Evolutionary conservation across 2,113 vertebrate genomes (phyloP).

Genomic region (Bos javanicus): DNA sequence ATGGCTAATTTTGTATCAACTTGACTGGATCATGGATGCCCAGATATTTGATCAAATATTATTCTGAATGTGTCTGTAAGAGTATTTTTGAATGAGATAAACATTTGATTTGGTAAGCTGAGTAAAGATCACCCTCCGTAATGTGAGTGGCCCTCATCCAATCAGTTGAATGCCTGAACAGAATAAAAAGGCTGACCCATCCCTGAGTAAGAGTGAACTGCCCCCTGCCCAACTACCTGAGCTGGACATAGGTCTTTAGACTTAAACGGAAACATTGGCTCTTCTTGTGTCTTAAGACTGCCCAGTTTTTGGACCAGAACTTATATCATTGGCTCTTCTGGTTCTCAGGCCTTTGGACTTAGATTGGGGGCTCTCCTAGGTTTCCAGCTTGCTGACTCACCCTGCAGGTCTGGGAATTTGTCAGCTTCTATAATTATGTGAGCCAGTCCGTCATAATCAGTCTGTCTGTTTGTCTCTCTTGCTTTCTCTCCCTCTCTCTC

Average conservation of each 20-base stretch:
- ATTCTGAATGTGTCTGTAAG: neutral
- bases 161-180: neutral
- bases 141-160: neutral
- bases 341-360: neutral
- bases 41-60: neutral
- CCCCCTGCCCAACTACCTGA: neutral
- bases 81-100: neutral
- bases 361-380: neutral
- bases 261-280: neutral
- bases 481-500: neutral
- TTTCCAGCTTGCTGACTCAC: neutral
- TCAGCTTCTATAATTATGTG: neutral
- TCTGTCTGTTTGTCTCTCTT: neutral
- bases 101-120: neutral
- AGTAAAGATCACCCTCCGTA: neutral
- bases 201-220: neutral
- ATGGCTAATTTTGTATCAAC: conserved; percentile 13
- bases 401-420: neutral
- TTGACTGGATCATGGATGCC: neutral
- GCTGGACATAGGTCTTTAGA: neutral
- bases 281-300: neutral
- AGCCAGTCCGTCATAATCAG: neutral
- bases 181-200: neutral
- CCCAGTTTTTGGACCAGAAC: neutral
- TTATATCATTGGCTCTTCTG: neutral